Evolutionary conservation across 2,888 invertebrate genomes (phyloP), one percentile per base, ranked within the genome.

Genomic region (Tholera decimalis): DNA sequence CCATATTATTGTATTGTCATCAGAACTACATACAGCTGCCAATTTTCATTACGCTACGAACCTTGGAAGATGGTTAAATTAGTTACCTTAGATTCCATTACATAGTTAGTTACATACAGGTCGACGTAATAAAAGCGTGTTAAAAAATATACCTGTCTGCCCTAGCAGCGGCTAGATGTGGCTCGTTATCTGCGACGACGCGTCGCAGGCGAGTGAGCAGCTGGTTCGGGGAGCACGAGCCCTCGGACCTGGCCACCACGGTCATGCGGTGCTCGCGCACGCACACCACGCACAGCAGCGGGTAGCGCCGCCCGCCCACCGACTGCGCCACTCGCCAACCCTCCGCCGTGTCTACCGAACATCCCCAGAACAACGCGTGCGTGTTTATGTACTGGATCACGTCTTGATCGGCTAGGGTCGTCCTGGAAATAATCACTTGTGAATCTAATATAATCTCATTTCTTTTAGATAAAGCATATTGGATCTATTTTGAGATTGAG

Each of bases 321-420:
- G 98, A 98, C 91, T 98, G 98, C 9, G 98, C 97, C 26, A 99
- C 99, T 83, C 98, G 96, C 94, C 98, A 98, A 0, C 99, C 99
- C 92, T 99, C 99, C 0, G 98, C 97, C 0, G 97, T 97, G 76
- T 98, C 97, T 24, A 98, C 97, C 59, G 98, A 98, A 91, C 99
- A 99, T 4, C 98, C 98, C 99, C 99, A 99, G 88, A 99, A 98
- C 30, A 99, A 93, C 83, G 98, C 97, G 85, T 97, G 97, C 53
- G 96, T 97, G 92, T 98, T 98, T 75, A 99, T 96, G 90, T 97
- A 99, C 70, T 97, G 96, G 68, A 98, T 96, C 39, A 99, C 97
- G 44, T 97, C 97, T 56, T 96, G 94, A 89, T 98, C 96, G 46
- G 97, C 94, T 73, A 98, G 92, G 7, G 98, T 97, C 70, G 96